Percentiles rank a stretch among this genome's conserved stretches.
Evolutionary conservation across 2,113 vertebrate species (phyloP).

Genomic region (Ctenomys sociabilis): DNA sequence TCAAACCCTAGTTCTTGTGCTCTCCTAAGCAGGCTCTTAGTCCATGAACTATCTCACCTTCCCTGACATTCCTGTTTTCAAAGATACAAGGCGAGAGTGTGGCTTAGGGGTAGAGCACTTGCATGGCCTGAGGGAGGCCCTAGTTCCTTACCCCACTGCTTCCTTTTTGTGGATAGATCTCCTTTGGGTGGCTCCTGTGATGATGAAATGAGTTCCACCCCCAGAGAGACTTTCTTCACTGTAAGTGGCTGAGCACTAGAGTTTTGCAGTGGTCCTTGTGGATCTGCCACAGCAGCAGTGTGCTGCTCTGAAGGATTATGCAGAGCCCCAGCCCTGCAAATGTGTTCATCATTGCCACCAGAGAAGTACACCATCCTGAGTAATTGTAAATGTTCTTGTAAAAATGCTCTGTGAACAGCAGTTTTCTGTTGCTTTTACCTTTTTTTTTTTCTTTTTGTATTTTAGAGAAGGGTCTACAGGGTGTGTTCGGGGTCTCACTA

Average conservation of each 20-base stretch:
- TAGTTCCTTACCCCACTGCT: no score
- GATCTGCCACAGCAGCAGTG: neutral
- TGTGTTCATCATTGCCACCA: neutral
- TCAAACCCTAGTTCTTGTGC: no score
- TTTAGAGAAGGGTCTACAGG: no score
- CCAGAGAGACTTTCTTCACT: neutral
- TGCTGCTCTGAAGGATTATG: neutral
- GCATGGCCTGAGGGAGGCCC: neutral
- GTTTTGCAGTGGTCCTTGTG: neutral
- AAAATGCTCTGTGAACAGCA: conserved; percentile 26
- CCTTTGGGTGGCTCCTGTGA: neutral
- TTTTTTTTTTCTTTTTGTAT: neutral
- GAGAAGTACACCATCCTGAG: neutral
- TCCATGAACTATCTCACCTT: neutral
- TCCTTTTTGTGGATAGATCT: neutral
- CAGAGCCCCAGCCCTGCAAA: neutral
- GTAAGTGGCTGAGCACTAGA: neutral
- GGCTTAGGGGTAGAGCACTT: neutral
- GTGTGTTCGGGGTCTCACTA: no score
- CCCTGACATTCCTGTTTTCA: neutral
- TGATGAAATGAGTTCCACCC: neutral
- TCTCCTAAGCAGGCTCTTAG: neutral
- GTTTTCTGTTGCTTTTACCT: conserved; percentile 56
- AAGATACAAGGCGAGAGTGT: neutral
- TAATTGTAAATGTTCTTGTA: conserved; percentile 28